Evolutionary conservation across 2,113 vertebrate species (phyloP), one percentile per base, ranked within the genome.

Genomic region (Bostrychus sinensis): DNA sequence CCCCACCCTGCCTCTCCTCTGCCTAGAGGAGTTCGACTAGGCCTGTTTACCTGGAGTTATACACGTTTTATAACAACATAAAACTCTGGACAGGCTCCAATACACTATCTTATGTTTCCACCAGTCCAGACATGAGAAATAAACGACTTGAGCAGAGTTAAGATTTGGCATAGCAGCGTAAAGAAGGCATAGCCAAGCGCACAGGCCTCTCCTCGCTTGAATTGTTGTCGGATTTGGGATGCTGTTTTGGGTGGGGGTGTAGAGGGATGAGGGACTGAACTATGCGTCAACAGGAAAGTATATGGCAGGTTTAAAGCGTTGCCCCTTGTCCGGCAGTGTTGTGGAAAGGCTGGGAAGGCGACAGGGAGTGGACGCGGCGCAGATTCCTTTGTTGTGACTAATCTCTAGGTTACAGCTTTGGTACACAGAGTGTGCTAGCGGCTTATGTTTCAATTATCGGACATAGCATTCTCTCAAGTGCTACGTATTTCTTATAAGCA

Each of bases 361-460:
- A 50, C 69, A 59, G 81, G 83, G 85, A 80, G 86, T 51, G 71
- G 82, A 84, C 70, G 16, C 65, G 8, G 16, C 58, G 70, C 77
- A 45, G 78, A 89, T 89, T 88, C 87, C 83, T 90, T 90, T 90
- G 89, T 90, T 90, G 77, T 82, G 83, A 88, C 80, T 85, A 78
- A 89, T 85, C 85, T 71, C 38, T 5, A 57, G 45, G 26, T 46
- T 59, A 28, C 53, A 25, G 60, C 62, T 12, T 22, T 11, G 42
- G 51, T 20, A 17, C 38, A 5, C 65, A 16, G 62, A 3, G 51
- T 7, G 6, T 50, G 86, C 82, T 85, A 76, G 28, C 53, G 2
- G 4, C 1, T 5, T 0, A 0, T 65, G 56, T 39, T 67, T 75
- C 77, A 66, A 70, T 79, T 78, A 72, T 83, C 80, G 82, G 85